phyloP scores from a whole-genome alignment of 2,888 invertebrate species.

The Tetragnatha montana region DNA sequence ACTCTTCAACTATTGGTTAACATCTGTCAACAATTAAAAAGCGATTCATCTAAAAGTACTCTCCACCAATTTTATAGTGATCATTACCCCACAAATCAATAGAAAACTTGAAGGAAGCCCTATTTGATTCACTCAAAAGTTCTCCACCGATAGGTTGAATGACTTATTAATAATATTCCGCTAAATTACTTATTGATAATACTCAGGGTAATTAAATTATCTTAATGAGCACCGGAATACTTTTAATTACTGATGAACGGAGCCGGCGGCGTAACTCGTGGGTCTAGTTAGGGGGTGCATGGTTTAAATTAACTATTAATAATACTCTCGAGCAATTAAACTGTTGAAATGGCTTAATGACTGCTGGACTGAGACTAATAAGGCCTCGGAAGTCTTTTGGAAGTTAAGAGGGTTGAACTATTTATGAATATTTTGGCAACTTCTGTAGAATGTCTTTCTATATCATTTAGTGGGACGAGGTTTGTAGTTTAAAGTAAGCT shows the following conservation, averaged over 20 bases:
- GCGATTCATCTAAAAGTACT: background rate
- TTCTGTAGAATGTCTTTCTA: too few relatives aligned
- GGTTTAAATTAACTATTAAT: background rate
- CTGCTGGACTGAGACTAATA: background rate
- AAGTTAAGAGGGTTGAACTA: background rate
- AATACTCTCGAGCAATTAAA: background rate
- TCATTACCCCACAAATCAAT: background rate
- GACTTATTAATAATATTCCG: background rate
- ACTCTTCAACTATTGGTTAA: background rate
- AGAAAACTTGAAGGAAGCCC: background rate
- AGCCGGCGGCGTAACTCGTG: background rate
- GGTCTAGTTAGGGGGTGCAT: background rate
- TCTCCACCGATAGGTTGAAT: background rate
- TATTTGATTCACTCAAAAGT: background rate
- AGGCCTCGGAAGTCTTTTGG: background rate
- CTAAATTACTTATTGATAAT: background rate
- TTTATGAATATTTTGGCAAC: background rate
- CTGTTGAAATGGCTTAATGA: background rate
- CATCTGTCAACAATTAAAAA: background rate
- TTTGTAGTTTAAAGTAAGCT: too few relatives aligned
- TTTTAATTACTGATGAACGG: background rate
- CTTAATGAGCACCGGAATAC: background rate
- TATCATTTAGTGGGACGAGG: too few relatives aligned
- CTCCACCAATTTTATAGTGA: background rate
- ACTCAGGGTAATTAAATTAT: background rate